Evolutionary conservation across 2,888 invertebrate genomes (phyloP).

Genomic region (Drosophila barbarae): DNA sequence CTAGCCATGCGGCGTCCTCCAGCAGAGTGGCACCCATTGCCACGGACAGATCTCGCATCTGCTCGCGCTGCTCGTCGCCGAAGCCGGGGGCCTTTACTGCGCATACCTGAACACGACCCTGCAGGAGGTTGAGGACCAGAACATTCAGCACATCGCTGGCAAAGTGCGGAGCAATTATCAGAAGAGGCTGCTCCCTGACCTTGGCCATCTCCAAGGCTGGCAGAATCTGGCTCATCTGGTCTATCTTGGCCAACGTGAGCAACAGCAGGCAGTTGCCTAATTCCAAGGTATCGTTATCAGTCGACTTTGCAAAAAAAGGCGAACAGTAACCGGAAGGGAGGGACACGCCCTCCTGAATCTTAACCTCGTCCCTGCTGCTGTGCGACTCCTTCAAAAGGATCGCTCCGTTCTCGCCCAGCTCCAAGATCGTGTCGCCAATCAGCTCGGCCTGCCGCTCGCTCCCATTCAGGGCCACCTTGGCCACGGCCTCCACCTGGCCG

Average conservation of each 20-base stretch:
- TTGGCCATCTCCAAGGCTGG: conserved; percentile 98
- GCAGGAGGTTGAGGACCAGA: conserved; percentile 92
- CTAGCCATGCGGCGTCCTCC: conserved; percentile 94
- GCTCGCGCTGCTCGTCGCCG: conserved; percentile 94
- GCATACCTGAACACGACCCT: conserved; percentile 94
- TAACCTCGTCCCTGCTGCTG: conserved; percentile 94
- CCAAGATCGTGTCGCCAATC: conserved; percentile 97
- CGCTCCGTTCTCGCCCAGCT: conserved; percentile 96
- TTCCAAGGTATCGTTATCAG: conserved; percentile 97
- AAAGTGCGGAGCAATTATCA: conserved; percentile 96
- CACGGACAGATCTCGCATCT: conserved; percentile 94
- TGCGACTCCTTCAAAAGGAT: conserved; percentile 99
- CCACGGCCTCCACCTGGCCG: conserved; percentile 98
- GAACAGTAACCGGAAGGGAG: conserved; percentile 99
- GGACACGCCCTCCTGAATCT: conserved; percentile 98
- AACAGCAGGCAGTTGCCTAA: conserved; percentile 96
- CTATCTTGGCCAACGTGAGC: conserved; percentile 98
- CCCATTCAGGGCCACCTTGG: conserved; percentile 98
- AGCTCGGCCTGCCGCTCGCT: conserved; percentile 93
- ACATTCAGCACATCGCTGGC: conserved; percentile 96
- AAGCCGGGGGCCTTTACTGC: conserved; percentile 98
- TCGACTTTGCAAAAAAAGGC: conserved; percentile 98
- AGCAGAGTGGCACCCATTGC: conserved; percentile 94
- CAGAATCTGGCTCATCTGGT: conserved; percentile 95
- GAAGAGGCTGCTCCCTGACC: conserved; percentile 92